phyloP scores from a whole-genome alignment of 2,888 invertebrate species.

The Euzetes globulus region DNA sequence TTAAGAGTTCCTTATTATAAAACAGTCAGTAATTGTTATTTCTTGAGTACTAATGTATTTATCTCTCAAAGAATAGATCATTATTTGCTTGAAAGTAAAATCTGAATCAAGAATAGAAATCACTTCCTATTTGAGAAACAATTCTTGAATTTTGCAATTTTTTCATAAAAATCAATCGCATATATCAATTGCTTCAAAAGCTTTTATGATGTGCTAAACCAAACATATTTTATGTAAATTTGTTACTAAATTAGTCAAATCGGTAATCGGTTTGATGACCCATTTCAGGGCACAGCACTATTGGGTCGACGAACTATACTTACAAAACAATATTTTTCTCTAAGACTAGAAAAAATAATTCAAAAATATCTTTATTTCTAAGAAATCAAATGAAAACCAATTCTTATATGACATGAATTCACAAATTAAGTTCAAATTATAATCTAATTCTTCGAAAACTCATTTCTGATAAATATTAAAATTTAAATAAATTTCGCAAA shows the following conservation, averaged over 20 bases:
- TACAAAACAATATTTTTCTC: background rate
- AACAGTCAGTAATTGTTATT: background rate
- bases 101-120: too few species aligned
- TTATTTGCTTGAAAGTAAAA: too few species aligned
- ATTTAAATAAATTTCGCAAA: too few species aligned
- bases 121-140: background rate
- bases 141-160: background rate
- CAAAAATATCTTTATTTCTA: background rate
- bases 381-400: too few species aligned
- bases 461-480: too few species aligned
- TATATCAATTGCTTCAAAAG: background rate
- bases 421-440: too few species aligned
- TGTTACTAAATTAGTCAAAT: constrained; percentile 8
- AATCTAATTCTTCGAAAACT: too few species aligned
- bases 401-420: too few species aligned
- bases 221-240: background rate
- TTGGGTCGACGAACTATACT: constrained; percentile 5
- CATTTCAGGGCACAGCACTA: constrained; percentile 2
- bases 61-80: too few species aligned
- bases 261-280: constrained; percentile 14
- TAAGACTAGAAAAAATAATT: background rate
- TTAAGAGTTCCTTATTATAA: background rate
- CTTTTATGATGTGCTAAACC: background rate
- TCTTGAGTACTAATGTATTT: background rate
- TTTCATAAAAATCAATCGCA: background rate